A percentile compares a stretch with the other conserved stretches of the same genome.
These are phyloP conservation scores for Chrysopilus asiliformis DNA, from an alignment of 2,888 invertebrate species.

Conservation along the genomic window DNA sequence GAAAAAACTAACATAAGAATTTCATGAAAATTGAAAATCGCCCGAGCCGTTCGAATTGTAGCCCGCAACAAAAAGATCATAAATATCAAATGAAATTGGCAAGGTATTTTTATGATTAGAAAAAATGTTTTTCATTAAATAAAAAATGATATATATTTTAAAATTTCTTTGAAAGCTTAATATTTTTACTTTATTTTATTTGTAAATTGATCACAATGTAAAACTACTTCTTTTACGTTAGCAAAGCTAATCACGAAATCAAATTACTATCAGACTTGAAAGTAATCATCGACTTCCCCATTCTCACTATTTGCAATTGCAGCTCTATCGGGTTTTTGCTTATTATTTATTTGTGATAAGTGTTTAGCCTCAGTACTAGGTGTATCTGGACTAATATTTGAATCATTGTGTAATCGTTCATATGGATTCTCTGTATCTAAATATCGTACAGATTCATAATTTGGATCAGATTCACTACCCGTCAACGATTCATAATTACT, in stretches of 20 bases:
- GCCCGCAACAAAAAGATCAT: too few relatives aligned
- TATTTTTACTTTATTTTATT: constrained; percentile 1
- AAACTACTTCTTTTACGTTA: constrained; percentile 3
- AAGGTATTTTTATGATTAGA: too few relatives aligned
- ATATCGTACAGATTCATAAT: constrained; percentile 71
- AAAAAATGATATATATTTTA: too few relatives aligned
- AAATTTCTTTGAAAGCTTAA: neutral
- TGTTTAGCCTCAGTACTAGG: constrained; percentile 3
- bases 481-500: constrained; percentile 70
- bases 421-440: constrained; percentile 56
- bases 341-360: constrained; percentile 19
- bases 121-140: too few relatives aligned
- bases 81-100: too few relatives aligned
- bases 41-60: too few relatives aligned
- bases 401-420: constrained; percentile 43
- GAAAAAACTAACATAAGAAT: too few relatives aligned
- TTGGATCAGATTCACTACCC: constrained; percentile 67
- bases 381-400: constrained; percentile 17
- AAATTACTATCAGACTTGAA: constrained; percentile 29
- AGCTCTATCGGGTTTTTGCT: constrained; percentile 14
- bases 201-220: constrained; percentile 8
- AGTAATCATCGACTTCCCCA: constrained; percentile 35
- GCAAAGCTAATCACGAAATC: neutral
- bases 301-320: constrained; percentile 18
- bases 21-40: too few relatives aligned